Conservation (phyloP, 2,797 vertebrate species). For the Smutsia gigantea region DNA sequence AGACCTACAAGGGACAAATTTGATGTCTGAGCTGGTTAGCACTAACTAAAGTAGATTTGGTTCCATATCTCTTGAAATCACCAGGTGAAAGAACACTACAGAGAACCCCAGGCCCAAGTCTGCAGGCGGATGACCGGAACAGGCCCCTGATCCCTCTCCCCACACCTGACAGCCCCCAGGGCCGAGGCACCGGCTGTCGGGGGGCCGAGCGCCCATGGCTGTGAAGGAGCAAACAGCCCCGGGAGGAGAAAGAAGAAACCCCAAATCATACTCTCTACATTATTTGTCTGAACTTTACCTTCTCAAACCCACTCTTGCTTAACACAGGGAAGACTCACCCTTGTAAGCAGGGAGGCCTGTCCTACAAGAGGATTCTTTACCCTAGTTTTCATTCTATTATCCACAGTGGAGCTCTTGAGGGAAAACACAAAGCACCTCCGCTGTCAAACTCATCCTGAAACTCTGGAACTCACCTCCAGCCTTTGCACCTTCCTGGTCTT, state of each 20-base stretch:
- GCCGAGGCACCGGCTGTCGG: neutral
- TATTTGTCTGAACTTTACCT: neutral
- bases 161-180: fast-evolving
- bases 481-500: slow-evolving; percentile 56
- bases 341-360: neutral
- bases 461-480: slow-evolving; percentile 56
- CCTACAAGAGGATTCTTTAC: neutral
- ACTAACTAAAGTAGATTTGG: neutral
- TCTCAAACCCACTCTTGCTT: neutral
- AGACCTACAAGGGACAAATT: neutral
- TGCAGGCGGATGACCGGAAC: fast-evolving
- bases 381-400: slow-evolving; percentile 1
- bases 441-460: slow-evolving; percentile 56
- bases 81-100: neutral
- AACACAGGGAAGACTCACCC: neutral
- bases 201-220: neutral
- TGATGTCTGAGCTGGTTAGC: neutral
- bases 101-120: fast-evolving
- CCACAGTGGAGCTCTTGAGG: neutral
- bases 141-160: fast-evolving
- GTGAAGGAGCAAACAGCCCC: neutral
- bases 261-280: neutral
- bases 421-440: neutral
- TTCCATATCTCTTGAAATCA: neutral
- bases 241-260: fast-evolving